phyloP scores from a whole-genome alignment of 1,140 invertebrate species.

The Cydia splendana region DNA sequence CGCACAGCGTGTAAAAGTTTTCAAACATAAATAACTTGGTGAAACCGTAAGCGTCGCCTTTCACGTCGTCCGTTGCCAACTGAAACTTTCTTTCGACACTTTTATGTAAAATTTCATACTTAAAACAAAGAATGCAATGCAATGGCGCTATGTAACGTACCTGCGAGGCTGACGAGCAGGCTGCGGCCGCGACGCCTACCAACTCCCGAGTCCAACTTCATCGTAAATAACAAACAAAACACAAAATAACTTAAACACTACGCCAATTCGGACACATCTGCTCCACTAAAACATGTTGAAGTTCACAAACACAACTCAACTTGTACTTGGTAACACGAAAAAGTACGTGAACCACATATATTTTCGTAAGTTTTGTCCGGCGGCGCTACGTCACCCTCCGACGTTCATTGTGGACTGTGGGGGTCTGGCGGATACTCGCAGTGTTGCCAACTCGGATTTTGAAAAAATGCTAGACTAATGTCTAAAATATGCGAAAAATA shows the following conservation, averaged over 20 bases:
- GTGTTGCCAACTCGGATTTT: too few relatives aligned
- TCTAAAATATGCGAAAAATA: too few relatives aligned
- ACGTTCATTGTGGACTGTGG: conserved; percentile 54
- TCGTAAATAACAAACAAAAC: conserved; percentile 67
- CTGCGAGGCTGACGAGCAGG: conserved; percentile 8
- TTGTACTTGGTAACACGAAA: conserved; percentile 56
- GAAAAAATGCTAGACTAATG: too few relatives aligned
- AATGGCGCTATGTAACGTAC: conserved; percentile 22
- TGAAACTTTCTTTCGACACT: conserved; percentile 12
- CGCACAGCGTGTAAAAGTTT: conserved; percentile 23
- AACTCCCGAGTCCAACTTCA: conserved; percentile 66
- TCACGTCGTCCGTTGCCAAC: not conserved
- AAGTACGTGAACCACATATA: conserved; percentile 55
- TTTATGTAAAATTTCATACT: not conserved
- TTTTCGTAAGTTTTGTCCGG: conserved; percentile 51
- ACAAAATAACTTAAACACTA: conserved; percentile 54
- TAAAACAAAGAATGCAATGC: conserved; percentile 27
- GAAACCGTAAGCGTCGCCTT: not conserved
- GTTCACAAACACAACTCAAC: conserved; percentile 41
- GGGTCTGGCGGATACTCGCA: too few relatives aligned
- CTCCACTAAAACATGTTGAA: conserved; percentile 58
- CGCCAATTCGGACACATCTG: conserved; percentile 44
- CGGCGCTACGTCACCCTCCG: conserved; percentile 47
- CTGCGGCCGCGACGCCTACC: conserved; percentile 58
- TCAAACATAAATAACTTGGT: conserved; percentile 8